Evolutionary conservation across 2,113 vertebrate genomes (phyloP), one percentile per base, ranked within the genome.

Genomic region (Salvelinus alpinus): DNA sequence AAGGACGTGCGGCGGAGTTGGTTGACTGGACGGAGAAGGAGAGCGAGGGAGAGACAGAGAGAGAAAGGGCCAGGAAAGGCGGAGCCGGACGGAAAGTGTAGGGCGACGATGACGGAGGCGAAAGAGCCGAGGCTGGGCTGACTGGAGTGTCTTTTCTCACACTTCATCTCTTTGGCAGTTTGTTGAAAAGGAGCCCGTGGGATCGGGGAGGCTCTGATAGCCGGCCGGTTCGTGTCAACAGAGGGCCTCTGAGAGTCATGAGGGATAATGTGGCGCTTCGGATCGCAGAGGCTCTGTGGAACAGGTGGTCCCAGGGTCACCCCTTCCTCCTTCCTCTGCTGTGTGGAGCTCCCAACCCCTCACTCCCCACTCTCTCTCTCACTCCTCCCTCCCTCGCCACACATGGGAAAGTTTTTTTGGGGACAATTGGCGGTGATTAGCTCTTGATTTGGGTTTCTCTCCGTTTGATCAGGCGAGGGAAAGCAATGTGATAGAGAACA

Each of bases 401-500:
- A 88, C 85, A 82, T 65, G 73, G 85, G 80, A 90, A 84, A 89
- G 86, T 81, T 88, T 91, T 91, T 89, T 90, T 85, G 86, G 84
- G 88, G 86, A 86, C 86, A 88, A 90, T 91, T 82, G 88, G 82
- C 70, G 82, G 87, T 84, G 86, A 90, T 89, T 89, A 89, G 86
- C 86, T 85, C 84, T 89, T 85, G 85, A 91, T 90, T 91, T 87
- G 87, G 83, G 79, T 74, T 27, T 74, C 70, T 60, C 51, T 85
- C 71, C 59, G 48, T 89, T 84, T 84, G 90, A 92, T 90, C 82
- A 80, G 75, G 64, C 79, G 31, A 77, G 82, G 73, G 25, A 82
- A 78, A 75, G 80, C 76, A 71, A 68, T 5, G 70, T n/a, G 31
- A 77, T 64, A 29, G 79, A 81, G 79, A 74, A 77, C 48, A 68